Percentiles rank a stretch among this genome's conserved stretches.
Conservation (phyloP, 2,888 invertebrate genomes). For the Thyatira batis region DNA sequence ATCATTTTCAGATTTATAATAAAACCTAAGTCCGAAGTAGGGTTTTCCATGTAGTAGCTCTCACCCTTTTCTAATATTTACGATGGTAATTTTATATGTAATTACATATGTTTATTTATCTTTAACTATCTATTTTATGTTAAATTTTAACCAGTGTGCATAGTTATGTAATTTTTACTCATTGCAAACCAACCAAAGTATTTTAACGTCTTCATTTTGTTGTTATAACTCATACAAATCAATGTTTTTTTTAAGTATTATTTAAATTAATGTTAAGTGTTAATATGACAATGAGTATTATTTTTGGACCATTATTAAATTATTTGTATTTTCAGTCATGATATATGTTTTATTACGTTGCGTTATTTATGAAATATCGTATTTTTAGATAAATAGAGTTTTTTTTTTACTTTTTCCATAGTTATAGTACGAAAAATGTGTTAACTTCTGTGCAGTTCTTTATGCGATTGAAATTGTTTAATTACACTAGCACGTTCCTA, state of each 20-base stretch:
- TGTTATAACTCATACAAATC: constrained; percentile 53
- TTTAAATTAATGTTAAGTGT: constrained; percentile 52
- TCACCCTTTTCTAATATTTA: background rate
- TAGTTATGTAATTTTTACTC: constrained; percentile 48
- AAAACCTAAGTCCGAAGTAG: constrained; percentile 3
- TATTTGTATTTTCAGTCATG: constrained; percentile 41
- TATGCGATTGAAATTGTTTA: constrained; percentile 27
- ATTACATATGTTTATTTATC: background rate
- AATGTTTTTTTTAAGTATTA: constrained; percentile 47
- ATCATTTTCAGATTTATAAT: constrained; percentile 26
- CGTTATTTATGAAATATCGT: constrained; percentile 39
- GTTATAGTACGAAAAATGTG: constrained; percentile 12
- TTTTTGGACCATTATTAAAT: constrained; percentile 57
- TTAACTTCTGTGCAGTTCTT: background rate
- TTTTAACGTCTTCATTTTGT: constrained; percentile 51
- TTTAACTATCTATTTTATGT: constrained; percentile 17
- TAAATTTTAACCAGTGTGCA: constrained; percentile 28
- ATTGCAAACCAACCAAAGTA: constrained; percentile 76
- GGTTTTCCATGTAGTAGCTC: background rate
- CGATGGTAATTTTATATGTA: background rate
- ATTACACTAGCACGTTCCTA: constrained; percentile 55
- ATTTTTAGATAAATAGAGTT: background rate
- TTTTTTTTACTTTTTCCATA: background rate
- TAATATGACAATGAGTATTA: constrained; percentile 62
- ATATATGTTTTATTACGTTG: constrained; percentile 22